Base-by-base conservation (phyloP, 2,888 invertebrate genomes). In the Callimorpha dominula region DNA sequence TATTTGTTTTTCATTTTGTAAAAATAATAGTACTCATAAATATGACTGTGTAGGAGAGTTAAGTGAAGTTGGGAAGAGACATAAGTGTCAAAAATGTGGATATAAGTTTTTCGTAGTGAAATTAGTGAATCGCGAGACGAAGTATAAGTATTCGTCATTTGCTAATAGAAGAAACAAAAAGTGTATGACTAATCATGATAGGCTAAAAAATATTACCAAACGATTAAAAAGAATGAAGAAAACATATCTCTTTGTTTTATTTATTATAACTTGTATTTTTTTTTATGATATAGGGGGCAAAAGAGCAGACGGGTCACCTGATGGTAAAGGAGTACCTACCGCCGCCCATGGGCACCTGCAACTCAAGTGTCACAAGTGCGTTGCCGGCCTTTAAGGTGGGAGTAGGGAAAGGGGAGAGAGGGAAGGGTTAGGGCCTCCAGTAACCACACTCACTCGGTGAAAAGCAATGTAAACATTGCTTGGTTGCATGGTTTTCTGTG, bases 171-270 rank as follows among this genome's bases (percentile, higher is more conserved):
- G 50, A 20, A 80, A 72, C 46, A 69, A 64, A 3, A 86, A 76
- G 46, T 69, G 68, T 0, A 62, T 81, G 5, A 76, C 86, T 0
- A 91, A 92, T 50, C 76, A 79, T 20, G 85, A 88, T 0, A 75
- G 91, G 0, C 70, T 92, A 66, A 88, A 87, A 67, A 85, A 81
- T 46, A 90, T 92, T 12, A 77, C 81, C 60, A 78, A 82, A 14
- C 77, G 90, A 70, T 81, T 92, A 73, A 92, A 89, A 80, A 83
- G 82, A 79, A 76, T 90, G 75, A 91, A 86, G 12, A 43, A 75
- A 77, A 78, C 20, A 80, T 68, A 75, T 40, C 74, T 72, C 82
- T 75, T 81, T 86, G 81, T 77, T 81, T 80, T 76, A 78, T 82
- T 81, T 73, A 57, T 65, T 64, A 8, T 46, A 3, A 31, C 31